These are phyloP conservation scores for Agriopis aurantiaria DNA, from an alignment of 2,888 invertebrate genomes.

Conservation along the genomic window DNA sequence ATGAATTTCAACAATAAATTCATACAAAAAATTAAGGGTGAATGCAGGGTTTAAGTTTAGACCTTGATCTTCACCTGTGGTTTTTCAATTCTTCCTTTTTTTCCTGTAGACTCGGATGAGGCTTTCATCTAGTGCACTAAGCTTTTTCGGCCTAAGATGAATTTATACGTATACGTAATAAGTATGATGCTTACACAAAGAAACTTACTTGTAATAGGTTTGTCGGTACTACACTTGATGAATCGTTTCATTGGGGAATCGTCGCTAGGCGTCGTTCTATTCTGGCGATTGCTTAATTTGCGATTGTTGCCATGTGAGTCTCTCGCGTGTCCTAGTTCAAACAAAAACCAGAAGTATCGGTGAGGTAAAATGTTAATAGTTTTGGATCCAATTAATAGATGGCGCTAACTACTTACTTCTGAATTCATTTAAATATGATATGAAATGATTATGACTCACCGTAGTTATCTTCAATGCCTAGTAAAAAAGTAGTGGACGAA, in stretches of 20 bases:
- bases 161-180: no score
- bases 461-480: slow-evolving; percentile 41
- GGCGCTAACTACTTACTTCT: slow-evolving; percentile 6
- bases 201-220: slow-evolving; percentile 35
- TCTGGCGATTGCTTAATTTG: slow-evolving; percentile 9
- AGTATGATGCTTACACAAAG: no score
- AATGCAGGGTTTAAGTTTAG: no score
- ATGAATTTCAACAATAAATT: no score
- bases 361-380: not conserved
- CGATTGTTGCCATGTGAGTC: not conserved
- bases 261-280: slow-evolving; percentile 1
- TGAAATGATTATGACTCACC: no score
- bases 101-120: no score
- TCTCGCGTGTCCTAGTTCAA: not conserved
- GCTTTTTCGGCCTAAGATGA: no score
- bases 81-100: no score
- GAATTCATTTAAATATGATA: no score
- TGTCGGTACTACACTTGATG: slow-evolving; percentile 50
- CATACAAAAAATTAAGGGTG: no score
- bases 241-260: not conserved
- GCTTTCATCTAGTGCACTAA: no score
- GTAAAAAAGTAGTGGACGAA: not conserved
- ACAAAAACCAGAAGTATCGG: not conserved
- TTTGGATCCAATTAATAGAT: not conserved
- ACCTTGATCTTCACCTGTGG: no score